Evolutionary conservation across 2,113 vertebrate genomes (phyloP).

Genomic region (Setophaga kirtlandii): DNA sequence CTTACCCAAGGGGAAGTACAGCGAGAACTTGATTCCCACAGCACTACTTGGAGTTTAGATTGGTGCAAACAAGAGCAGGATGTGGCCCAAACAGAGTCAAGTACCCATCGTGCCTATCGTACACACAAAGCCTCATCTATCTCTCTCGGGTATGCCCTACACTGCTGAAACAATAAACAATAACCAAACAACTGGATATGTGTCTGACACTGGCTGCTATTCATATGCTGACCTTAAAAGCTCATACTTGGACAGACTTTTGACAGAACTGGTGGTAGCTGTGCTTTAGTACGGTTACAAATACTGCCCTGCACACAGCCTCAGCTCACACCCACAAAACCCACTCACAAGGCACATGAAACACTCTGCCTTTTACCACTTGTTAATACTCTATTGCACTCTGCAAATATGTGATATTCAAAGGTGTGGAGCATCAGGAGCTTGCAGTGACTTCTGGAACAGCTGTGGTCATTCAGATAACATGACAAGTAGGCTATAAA

Average conservation of each 20-base stretch:
- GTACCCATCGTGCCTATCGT: background rate
- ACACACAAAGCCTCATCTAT: constrained; percentile 48
- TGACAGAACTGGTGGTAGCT: constrained; percentile 20
- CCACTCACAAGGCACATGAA: background rate
- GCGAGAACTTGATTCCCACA: constrained; percentile 20
- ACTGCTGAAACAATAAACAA: constrained; percentile 60
- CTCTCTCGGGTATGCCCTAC: background rate
- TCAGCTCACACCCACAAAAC: background rate
- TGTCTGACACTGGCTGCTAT: constrained; percentile 32
- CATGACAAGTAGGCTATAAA: background rate
- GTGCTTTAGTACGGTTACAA: background rate
- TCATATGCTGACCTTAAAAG: constrained; percentile 58
- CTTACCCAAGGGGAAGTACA: background rate
- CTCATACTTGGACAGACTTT: constrained; percentile 48
- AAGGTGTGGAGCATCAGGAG: background rate
- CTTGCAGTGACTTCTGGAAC: background rate
- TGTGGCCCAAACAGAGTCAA: background rate
- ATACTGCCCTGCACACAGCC: background rate
- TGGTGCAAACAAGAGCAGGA: constrained; percentile 22
- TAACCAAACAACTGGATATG: background rate
- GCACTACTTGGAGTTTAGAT: background rate
- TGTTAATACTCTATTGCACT: background rate
- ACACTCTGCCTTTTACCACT: background rate
- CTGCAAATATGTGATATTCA: background rate
- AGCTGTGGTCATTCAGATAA: background rate